Base-by-base conservation (phyloP, 2,888 invertebrate species). In the Leucoma salicis region DNA sequence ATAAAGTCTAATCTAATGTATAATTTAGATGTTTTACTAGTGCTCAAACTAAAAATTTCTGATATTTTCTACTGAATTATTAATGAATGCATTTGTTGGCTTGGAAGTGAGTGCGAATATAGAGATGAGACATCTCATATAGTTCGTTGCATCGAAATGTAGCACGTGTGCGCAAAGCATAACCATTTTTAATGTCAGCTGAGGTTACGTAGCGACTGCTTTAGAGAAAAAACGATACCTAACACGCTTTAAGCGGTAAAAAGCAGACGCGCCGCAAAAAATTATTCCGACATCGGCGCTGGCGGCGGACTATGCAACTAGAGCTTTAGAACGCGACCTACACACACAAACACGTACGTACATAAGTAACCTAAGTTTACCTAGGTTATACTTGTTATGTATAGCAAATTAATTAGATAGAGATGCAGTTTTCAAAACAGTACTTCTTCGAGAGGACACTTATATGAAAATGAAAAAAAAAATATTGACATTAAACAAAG, bases 141-240 rank as follows among this genome's bases (percentile, higher is more conserved):
- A 46, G 42, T 39, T 49, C 46, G 53, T 58, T 56, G 53, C 52
- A 67, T 59, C 60, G 38, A 51, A 63, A 59, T 59, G 62, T 64
- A 49, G 67, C 67, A 73, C 73, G 73, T 77, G 74, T 74, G 72
- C 73, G 73, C 71, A 57, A 69, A 71, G 73, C 76, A 78, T 78
- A 78, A 77, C 76, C 64, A 78, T 77, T 76, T 75, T 77, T 77
- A 78, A 82, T 77, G 81, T 78, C 81, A 84, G 79, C 56, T 75
- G 84, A 83, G 85, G 85, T 85, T 84, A 84, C 77, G 78, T 74
- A 65, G 75, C 77, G 76, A 68, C 77, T 76, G 68, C 70, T 63
- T 66, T 43, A 66, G 62, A 68, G 64, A 81, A 82, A 83, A 82
- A 82, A 78, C 69, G 66, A 66, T 69, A 69, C 73, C 75, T 74